phyloP scores from a whole-genome alignment of 2,797 vertebrate genomes.

The Poliocrania exsul region DNA sequence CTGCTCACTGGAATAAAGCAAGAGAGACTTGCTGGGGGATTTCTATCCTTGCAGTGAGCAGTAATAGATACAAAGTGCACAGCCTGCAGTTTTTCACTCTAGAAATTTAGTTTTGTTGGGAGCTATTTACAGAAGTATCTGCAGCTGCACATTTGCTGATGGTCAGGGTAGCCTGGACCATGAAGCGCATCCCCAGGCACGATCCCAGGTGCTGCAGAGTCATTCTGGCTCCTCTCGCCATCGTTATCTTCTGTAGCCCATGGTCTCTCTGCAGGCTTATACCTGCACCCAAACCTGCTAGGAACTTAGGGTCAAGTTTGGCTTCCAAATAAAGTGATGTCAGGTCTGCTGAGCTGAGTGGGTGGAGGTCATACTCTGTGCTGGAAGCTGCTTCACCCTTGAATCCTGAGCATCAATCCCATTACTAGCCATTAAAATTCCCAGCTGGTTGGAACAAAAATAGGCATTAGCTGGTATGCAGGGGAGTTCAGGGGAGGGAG shows the following conservation, averaged over 20 bases:
- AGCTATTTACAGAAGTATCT: slow-evolving; percentile 27
- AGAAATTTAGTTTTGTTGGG: slow-evolving; percentile 31
- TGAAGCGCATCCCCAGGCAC: rapidly evolving
- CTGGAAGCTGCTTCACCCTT: background rate
- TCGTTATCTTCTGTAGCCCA: background rate
- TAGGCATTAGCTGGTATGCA: background rate
- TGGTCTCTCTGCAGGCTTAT: background rate
- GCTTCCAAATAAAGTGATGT: background rate
- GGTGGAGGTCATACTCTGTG: background rate
- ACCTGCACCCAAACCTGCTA: background rate
- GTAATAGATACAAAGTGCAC: background rate
- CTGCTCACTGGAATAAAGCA: background rate
- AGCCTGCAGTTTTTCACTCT: slow-evolving; percentile 17
- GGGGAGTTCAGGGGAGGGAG: background rate
- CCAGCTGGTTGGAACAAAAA: background rate
- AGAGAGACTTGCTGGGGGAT: background rate
- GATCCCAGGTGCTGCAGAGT: rapidly evolving
- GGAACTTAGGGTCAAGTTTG: background rate
- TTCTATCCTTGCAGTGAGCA: background rate
- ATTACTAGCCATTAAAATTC: background rate
- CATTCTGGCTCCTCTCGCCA: rapidly evolving
- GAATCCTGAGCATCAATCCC: background rate
- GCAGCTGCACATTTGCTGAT: background rate
- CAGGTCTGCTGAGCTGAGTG: rapidly evolving
- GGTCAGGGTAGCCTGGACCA: background rate